Conservation (phyloP, 2,888 invertebrate genomes). For the Drosophila kambysellisi region DNA sequence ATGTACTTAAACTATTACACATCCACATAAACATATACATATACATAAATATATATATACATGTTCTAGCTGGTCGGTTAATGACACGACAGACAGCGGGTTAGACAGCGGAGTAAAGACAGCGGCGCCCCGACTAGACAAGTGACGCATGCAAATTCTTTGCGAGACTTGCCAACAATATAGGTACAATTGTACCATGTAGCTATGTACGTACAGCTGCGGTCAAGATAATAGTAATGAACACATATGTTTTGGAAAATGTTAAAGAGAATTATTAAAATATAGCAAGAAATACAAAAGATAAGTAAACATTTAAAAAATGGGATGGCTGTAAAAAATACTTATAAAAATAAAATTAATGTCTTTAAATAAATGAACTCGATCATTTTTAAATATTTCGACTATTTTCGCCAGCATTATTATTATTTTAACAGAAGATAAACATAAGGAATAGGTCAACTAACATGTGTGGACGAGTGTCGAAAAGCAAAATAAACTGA, state of each 20-base stretch:
- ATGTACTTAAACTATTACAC: conserved; percentile 12
- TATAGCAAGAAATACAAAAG: neutral
- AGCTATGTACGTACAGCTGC: conserved; percentile 4
- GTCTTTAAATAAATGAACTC: neutral
- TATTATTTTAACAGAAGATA: neutral
- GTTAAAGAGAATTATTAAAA: neutral
- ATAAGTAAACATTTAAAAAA: neutral
- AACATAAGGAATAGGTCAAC: neutral
- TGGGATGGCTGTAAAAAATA: neutral
- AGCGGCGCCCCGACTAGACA: conserved; percentile 56
- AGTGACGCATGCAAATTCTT: conserved; percentile 73
- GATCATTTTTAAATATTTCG: neutral
- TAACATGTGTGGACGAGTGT: neutral
- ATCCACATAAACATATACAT: neutral
- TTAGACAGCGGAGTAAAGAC: conserved; percentile 10
- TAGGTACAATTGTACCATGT: conserved; percentile 13
- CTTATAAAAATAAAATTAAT: neutral
- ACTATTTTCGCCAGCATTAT: neutral
- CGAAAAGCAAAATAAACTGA: neutral
- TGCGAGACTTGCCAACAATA: conserved; percentile 59
- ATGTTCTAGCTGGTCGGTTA: conserved; percentile 56
- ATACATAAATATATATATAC: neutral
- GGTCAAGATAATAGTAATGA: neutral
- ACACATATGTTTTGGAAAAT: neutral
- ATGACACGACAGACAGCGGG: conserved; percentile 58